Percentiles rank a stretch among this genome's conserved stretches.
These are phyloP conservation scores for Alloscopus bannaensis DNA, from an alignment of 2,888 invertebrate genomes.

Conservation along the genomic window DNA sequence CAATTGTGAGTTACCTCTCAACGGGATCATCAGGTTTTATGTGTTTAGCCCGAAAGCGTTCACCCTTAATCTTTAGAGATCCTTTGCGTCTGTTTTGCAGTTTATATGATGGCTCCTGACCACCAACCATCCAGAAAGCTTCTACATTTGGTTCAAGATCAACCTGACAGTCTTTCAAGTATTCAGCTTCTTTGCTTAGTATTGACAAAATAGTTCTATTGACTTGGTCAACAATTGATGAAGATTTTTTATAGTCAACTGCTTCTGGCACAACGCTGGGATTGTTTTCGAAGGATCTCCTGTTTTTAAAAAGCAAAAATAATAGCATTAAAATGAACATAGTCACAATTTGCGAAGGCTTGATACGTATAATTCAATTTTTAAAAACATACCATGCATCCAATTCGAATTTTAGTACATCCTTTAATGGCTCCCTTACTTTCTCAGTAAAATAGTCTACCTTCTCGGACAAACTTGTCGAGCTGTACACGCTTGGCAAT, in stretches of 20 bases:
- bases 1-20: conserved; percentile 59
- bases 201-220: conserved; percentile 82
- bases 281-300: conserved; percentile 37
- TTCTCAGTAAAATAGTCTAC: conserved; percentile 76
- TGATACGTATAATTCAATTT: neutral
- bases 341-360: neutral
- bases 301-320: conserved; percentile 16
- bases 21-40: conserved; percentile 66
- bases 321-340: neutral
- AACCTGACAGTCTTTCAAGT: conserved; percentile 81
- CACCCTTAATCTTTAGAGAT: conserved; percentile 11
- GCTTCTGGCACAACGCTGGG: conserved; percentile 14
- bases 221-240: conserved; percentile 80
- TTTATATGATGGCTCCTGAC: conserved; percentile 79
- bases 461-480: conserved; percentile 76
- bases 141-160: conserved; percentile 88
- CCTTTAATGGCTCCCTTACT: conserved; percentile 81
- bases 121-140: conserved; percentile 91
- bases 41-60: conserved; percentile 1
- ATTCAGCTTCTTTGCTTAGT: conserved; percentile 79
- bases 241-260: conserved; percentile 36
- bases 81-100: conserved; percentile 76
- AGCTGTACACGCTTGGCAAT: conserved; percentile 80
- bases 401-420: conserved; percentile 81
- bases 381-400: conserved; percentile 78